Conservation (phyloP, 2,113 vertebrate species). For the Cettia cetti region DNA sequence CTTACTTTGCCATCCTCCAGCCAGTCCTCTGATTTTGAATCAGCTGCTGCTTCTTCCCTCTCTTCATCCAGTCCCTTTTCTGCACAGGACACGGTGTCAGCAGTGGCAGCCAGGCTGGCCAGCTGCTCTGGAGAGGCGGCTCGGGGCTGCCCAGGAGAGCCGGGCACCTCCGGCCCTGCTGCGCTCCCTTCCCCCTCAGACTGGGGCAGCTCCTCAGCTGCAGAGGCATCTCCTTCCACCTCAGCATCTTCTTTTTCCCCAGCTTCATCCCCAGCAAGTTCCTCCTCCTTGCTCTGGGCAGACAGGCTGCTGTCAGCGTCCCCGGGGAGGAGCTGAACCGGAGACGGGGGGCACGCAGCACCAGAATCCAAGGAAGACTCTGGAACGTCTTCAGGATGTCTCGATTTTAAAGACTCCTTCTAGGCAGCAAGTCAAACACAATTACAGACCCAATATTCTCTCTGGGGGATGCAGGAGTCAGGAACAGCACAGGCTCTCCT, state of each 20-base stretch:
- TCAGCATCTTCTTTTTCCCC: neutral
- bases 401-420: slow-evolving; percentile 59
- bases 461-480: neutral
- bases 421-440: slow-evolving; percentile 42
- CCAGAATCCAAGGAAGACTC: slow-evolving; percentile 37
- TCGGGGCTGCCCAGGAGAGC: neutral
- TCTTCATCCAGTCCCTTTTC: neutral
- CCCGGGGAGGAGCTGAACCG: neutral
- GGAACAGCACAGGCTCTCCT: neutral
- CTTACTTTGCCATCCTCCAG: slow-evolving; percentile 51
- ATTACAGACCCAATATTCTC: neutral
- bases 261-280: neutral
- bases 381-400: slow-evolving; percentile 26
- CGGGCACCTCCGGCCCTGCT: neutral
- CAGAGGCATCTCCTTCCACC: neutral
- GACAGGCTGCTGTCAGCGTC: slow-evolving; percentile 3
- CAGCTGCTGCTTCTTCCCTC: slow-evolving; percentile 19
- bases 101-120: neutral
- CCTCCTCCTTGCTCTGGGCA: neutral
- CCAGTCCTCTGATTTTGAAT: neutral
- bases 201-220: neutral
- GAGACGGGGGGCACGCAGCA: neutral
- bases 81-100: neutral
- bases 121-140: neutral
- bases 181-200: neutral